A percentile compares a stretch with the other conserved stretches of the same genome.
Conservation (phyloP, 2,888 invertebrate species). For the Chrysina gloriosa region DNA sequence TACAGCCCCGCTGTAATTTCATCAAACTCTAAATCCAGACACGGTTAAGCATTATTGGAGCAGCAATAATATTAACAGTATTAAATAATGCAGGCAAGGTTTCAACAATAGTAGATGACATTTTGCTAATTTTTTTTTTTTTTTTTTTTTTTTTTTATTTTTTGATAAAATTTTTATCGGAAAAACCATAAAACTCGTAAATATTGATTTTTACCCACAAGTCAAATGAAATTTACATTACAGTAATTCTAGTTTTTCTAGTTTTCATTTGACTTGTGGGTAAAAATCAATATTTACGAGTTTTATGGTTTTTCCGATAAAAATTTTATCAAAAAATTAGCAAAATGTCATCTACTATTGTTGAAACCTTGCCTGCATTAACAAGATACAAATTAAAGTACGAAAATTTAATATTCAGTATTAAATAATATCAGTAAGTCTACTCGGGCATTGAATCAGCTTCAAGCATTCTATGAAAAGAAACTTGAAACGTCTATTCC, state of each 20-base stretch:
- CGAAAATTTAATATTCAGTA: conserved; percentile 32
- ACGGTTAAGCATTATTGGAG: too few species aligned
- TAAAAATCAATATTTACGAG: conserved; percentile 1
- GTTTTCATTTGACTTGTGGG: conserved; percentile 8
- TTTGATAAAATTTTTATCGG: conserved; percentile 11
- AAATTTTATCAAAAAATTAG: conserved; percentile 16
- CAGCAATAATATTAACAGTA: too few species aligned
- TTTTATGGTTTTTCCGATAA: conserved; percentile 7
- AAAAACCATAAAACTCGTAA: conserved; percentile 15
- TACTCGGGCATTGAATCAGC: too few species aligned
- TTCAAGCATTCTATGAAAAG: too few species aligned
- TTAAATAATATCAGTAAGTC: too few species aligned
- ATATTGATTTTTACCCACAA: conserved; percentile 7
- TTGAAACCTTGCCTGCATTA: conserved; percentile 36
- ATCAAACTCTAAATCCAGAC: too few species aligned
- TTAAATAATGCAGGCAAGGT: conserved; percentile 36
- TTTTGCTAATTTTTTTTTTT: conserved; percentile 29
- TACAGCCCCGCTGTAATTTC: too few species aligned
- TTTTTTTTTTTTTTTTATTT: too few species aligned
- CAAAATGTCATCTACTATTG: conserved; percentile 42
- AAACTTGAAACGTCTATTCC: too few species aligned
- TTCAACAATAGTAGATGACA: conserved; percentile 42
- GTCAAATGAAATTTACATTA: conserved; percentile 16
- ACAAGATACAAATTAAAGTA: conserved; percentile 34
- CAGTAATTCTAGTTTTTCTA: too few species aligned